Conservation (phyloP, 1,140 invertebrate species). For the Scaptomyza graminum region DNA sequence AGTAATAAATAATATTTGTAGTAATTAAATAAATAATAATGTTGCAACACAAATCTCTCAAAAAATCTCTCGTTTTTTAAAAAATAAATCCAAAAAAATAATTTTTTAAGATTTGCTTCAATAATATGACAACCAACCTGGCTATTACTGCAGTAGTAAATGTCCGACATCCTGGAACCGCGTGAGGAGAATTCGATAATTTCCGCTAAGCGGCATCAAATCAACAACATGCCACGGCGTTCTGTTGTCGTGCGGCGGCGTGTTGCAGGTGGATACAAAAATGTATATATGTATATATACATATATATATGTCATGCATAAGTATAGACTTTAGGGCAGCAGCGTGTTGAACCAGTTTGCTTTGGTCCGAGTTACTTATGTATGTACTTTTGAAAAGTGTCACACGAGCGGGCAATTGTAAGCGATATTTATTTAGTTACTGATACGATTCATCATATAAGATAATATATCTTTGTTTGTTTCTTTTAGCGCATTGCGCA, state of each 20-base stretch:
- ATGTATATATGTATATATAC: too few relatives aligned
- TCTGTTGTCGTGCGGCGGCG: constrained; percentile 11
- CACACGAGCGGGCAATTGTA: constrained; percentile 26
- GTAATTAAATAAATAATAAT: too few relatives aligned
- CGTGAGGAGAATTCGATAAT: not conserved
- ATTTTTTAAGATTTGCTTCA: too few relatives aligned
- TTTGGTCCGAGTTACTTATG: not conserved
- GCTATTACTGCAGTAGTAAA: constrained; percentile 77
- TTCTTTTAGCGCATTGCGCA: constrained; percentile 23
- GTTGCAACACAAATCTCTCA: too few relatives aligned
- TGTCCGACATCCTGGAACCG: constrained; percentile 75
- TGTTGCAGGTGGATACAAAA: constrained; percentile 32
- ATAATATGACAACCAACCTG: constrained; percentile 66
- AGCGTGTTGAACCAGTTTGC: constrained; percentile 55
- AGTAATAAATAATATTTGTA: too few relatives aligned
- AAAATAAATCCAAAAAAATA: too few relatives aligned
- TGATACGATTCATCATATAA: too few relatives aligned
- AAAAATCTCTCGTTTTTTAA: too few relatives aligned
- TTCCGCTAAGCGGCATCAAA: constrained; percentile 12
- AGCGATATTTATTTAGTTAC: constrained; percentile 17
- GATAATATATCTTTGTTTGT: constrained; percentile 6
- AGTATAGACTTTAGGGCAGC: constrained; percentile 40
- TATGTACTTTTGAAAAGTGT: constrained; percentile 26
- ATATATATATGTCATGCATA: too few relatives aligned
- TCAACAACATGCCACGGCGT: constrained; percentile 43